A percentile compares a stretch with the other conserved stretches of the same genome.
Evolutionary conservation across 2,797 vertebrate genomes (phyloP).

Genomic region (Sciurus vulgaris): DNA sequence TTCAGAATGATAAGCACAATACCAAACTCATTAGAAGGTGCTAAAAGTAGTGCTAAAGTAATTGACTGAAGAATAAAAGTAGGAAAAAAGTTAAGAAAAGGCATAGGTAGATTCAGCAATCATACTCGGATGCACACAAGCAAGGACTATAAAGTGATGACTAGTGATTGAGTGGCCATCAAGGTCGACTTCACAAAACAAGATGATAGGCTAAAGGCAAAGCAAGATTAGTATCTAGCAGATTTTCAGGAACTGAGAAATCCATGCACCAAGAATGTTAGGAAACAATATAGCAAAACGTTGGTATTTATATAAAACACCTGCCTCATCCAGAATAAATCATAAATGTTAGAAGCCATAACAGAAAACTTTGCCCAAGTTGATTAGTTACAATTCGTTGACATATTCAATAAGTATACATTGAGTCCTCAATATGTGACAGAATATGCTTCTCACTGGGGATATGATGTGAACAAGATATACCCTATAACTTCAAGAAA

Average conservation of each 20-base stretch:
- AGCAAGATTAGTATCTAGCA: background rate
- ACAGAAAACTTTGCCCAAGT: background rate
- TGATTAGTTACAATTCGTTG: background rate
- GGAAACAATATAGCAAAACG: background rate
- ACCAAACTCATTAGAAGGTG: background rate
- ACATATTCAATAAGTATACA: background rate
- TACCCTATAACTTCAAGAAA: conserved; percentile 2
- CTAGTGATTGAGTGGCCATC: background rate
- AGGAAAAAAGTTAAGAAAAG: background rate
- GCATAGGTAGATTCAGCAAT: background rate
- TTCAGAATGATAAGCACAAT: background rate
- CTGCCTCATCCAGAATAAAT: background rate
- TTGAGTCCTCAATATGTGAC: background rate
- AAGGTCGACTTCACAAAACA: background rate
- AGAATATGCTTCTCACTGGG: background rate
- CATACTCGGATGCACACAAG: background rate
- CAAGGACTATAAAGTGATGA: background rate
- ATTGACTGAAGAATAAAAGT: background rate
- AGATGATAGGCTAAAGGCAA: background rate
- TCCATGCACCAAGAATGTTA: background rate
- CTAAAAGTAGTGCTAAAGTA: background rate
- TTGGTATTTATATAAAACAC: background rate
- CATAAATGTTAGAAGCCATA: conserved; percentile 3
- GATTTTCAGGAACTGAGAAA: background rate
- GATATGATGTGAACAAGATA: background rate